A percentile compares a stretch with the other conserved stretches of the same genome.
These are phyloP conservation scores for Sitobion miscanthi DNA, from an alignment of 1,140 invertebrate species.

Conservation along the genomic window DNA sequence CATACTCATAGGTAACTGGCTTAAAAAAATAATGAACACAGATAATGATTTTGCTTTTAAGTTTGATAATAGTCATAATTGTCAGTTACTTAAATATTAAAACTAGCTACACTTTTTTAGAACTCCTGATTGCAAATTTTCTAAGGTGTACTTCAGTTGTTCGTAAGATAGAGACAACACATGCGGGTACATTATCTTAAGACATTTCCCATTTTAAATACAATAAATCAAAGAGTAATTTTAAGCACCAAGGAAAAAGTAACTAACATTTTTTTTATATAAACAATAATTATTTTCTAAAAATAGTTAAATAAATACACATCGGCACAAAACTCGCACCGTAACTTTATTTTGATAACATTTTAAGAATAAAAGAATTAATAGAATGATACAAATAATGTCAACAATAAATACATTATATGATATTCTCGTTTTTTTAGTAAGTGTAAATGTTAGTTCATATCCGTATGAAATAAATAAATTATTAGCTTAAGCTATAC, in stretches of 20 bases:
- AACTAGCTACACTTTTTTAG: too few species aligned
- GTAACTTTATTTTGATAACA: not conserved
- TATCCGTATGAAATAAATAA: not conserved
- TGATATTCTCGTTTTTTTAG: not conserved
- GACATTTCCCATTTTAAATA: not conserved
- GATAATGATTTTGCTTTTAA: not conserved
- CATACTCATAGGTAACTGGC: not conserved
- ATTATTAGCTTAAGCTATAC: not conserved
- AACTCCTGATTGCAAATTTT: not conserved
- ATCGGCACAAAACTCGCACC: not conserved
- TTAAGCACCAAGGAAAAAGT: not conserved
- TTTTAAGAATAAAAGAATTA: not conserved
- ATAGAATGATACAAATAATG: not conserved
- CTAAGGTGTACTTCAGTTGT: not conserved
- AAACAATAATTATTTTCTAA: not conserved
- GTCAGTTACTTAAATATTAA: too few species aligned
- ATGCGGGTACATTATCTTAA: not conserved
- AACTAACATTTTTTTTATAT: not conserved
- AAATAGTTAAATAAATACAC: not conserved
- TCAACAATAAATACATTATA: not conserved
- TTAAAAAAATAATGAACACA: not conserved
- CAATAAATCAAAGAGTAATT: not conserved
- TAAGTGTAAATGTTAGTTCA: too few species aligned
- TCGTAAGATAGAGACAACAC: too few species aligned
- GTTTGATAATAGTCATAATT: too few species aligned